These are phyloP conservation scores for Sinocyclocheilus grahami DNA, from an alignment of 2,113 vertebrate genomes.

Conservation along the genomic window DNA sequence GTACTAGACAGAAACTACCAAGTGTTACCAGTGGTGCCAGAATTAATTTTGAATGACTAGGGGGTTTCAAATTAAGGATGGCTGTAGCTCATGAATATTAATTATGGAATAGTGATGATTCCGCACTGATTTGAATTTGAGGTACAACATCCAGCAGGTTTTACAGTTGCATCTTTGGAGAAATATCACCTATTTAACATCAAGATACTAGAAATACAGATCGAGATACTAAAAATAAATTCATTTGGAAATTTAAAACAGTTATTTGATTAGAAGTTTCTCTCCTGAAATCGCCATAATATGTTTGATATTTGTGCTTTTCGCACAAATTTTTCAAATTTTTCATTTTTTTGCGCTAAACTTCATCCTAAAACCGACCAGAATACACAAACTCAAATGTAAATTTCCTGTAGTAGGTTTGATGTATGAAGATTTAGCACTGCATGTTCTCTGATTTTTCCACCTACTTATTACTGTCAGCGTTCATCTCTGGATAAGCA, in stretches of 20 bases:
- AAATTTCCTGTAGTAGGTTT: no score
- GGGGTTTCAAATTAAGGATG: not conserved
- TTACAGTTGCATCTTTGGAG: not conserved
- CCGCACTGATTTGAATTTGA: not conserved
- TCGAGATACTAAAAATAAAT: not conserved
- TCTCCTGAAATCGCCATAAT: not conserved
- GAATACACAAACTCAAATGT: no score
- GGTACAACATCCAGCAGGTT: not conserved
- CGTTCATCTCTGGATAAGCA: not conserved
- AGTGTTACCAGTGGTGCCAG: not conserved
- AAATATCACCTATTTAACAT: not conserved
- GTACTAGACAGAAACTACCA: not conserved
- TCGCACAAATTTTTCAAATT: no score
- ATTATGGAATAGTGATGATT: not conserved
- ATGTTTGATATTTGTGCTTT: not conserved
- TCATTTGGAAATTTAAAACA: not conserved
- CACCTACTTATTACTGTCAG: slow-evolving; percentile 4
- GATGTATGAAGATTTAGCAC: not conserved
- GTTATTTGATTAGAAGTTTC: not conserved
- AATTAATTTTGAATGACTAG: not conserved
- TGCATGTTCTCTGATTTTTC: not conserved
- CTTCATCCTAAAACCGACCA: no score
- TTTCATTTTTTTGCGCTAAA: no score
- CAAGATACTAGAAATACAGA: not conserved
- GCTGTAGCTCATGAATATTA: not conserved